A percentile compares a stretch with the other conserved stretches of the same genome.
Conservation (phyloP, 2,888 invertebrate genomes). For the Maniola hyperantus region DNA sequence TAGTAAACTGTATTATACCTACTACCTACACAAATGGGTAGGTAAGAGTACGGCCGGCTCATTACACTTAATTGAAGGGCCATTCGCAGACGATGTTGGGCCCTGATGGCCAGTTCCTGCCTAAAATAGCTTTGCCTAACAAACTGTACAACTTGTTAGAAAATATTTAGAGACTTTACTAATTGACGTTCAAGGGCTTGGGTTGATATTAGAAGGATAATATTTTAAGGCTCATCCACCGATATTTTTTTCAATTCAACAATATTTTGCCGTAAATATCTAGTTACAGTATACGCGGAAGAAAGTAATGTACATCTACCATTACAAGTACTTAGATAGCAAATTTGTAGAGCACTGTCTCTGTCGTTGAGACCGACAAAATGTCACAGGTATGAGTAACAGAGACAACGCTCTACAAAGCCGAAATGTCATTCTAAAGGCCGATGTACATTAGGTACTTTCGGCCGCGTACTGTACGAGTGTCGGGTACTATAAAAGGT, state of each 20-base stretch:
- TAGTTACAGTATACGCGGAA: no score
- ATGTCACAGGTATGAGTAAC: no score
- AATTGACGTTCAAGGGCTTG: conserved; percentile 12
- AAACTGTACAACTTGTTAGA: conserved; percentile 62
- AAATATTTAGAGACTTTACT: conserved; percentile 46
- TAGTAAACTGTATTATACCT: conserved; percentile 23
- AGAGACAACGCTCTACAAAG: no score
- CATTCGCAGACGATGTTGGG: conserved; percentile 73
- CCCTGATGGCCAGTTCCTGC: conserved; percentile 65
- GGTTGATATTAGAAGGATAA: conserved; percentile 8
- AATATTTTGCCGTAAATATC: background rate
- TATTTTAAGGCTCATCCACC: background rate
- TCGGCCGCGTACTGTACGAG: no score
- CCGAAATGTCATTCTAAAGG: no score
- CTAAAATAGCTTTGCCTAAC: conserved; percentile 62
- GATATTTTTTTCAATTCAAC: background rate
- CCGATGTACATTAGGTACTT: no score
- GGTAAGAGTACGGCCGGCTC: conserved; percentile 65
- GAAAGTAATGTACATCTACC: no score
- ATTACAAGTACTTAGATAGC: no score
- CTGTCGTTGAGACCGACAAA: no score
- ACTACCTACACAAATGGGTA: conserved; percentile 45
- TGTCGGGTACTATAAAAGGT: no score
- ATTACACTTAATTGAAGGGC: conserved; percentile 81
- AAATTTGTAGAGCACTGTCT: no score